Evolutionary conservation across 2,888 invertebrate species (phyloP), one percentile per base, ranked within the genome.

Genomic region (Nymphalis c-album): DNA sequence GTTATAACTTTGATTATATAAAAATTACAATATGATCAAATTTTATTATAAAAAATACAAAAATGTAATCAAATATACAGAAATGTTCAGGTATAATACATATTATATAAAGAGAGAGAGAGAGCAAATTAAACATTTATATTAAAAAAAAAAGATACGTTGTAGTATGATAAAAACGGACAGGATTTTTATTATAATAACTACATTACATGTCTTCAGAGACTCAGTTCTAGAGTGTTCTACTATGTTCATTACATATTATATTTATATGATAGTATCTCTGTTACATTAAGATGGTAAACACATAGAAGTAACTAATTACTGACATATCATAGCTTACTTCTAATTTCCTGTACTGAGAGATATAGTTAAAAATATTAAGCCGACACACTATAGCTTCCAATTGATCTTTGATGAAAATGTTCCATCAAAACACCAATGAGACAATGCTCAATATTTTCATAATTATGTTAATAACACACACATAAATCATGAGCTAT

Each of bases 331-430:
- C 57, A 86, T 86, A 87, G 78, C 83, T 85, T 84, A 85, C 71
- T 73, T 76, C 89, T 91, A 91, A 88, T 85, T 91, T 91, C 91
- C 91, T 91, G 91, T 91, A 91, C 90, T 90, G 91, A 87, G 86
- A 91, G 89, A 91, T 91, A 91, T 90, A 89, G 84, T 87, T 86
- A 86, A 85, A 84, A 85, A 82, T 83, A 82, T 79, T 78, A 80
- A 80, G 83, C 83, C 78, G 85, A 75, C 73, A 60, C 58, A 68
- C 65, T 64, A 64, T 70, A 73, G 66, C 68, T 59, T 63, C 71
- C 60, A 64, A 67, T 51, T 48, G 67, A 64, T 67, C 67, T 67
- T 35, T 53, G 18, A 45, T 63, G 57, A 63, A 60, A 31, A 53
- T 35, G 60, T 53, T 66, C 57, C 57, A 57, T 18, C 60, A 40